phyloP scores from a whole-genome alignment of 2,888 invertebrate species.

The Eupeodes latifasciatus region DNA sequence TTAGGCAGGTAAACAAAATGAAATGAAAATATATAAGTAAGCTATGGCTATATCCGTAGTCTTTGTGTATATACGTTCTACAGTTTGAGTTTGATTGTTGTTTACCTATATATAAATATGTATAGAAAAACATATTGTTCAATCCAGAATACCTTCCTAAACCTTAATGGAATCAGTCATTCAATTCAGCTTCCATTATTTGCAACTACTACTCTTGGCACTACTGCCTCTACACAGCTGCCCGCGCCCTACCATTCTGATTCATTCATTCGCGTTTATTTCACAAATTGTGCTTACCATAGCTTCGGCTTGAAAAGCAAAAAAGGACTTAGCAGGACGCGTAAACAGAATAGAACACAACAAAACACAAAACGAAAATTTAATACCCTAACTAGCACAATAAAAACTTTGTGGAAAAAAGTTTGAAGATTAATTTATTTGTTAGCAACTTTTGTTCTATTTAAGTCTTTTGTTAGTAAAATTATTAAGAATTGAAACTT shows the following conservation, averaged over 20 bases:
- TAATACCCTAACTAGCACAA: constrained; percentile 19
- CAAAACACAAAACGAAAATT: constrained; percentile 21
- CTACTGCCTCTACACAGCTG: neutral
- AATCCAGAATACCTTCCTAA: constrained; percentile 11
- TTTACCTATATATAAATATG: neutral
- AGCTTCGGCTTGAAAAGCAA: neutral
- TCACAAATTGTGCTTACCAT: constrained; percentile 38
- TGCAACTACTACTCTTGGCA: constrained; percentile 29
- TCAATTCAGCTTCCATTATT: constrained; percentile 59
- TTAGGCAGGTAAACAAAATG: constrained; percentile 1
- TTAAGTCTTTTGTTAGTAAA: constrained; percentile 4
- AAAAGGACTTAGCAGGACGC: constrained; percentile 29
- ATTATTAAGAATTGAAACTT: constrained; percentile 5
- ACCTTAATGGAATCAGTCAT: constrained; percentile 53
- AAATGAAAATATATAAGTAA: constrained; percentile 18
- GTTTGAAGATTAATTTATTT: constrained; percentile 22
- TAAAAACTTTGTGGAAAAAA: constrained; percentile 23
- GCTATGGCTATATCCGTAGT: too few relatives aligned
- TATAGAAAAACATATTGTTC: constrained; percentile 11
- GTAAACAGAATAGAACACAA: constrained; percentile 30
- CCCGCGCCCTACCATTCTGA: neutral
- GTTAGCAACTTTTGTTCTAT: constrained; percentile 15
- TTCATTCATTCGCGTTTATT: constrained; percentile 50
- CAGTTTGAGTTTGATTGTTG: constrained; percentile 11
- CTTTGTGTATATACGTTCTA: too few relatives aligned